A percentile compares a stretch with the other conserved stretches of the same genome.
Evolutionary conservation across 1,140 invertebrate species (phyloP).

Genomic region (Psilanteris sp.): DNA sequence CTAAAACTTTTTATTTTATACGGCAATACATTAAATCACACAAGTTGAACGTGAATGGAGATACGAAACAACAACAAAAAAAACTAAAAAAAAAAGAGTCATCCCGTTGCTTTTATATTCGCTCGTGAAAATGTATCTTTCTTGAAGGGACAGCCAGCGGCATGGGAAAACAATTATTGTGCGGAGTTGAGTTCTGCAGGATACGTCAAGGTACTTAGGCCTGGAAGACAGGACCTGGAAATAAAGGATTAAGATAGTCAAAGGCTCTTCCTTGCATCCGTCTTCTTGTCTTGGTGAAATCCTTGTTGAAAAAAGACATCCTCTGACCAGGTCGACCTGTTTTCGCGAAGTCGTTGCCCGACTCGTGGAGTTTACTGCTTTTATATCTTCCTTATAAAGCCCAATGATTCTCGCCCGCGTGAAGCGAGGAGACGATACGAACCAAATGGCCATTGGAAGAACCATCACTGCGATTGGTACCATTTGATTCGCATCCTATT

Average conservation of each 20-base stretch:
- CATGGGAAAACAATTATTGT: conserved; percentile 75
- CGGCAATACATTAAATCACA: too few species aligned
- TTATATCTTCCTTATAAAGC: background rate
- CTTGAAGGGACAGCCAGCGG: conserved; percentile 77
- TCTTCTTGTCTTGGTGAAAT: conserved; percentile 25
- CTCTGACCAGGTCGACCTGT: background rate
- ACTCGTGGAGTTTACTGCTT: conserved; percentile 3
- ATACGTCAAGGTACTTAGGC: conserved; percentile 77
- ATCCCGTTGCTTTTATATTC: conserved; percentile 38
- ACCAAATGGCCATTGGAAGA: conserved; percentile 17
- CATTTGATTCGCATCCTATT: conserved; percentile 15
- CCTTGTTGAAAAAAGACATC: conserved; percentile 6
- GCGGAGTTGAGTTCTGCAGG: conserved; percentile 78
- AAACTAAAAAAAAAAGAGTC: background rate
- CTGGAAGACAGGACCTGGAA: conserved; percentile 80
- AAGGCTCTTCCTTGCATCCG: conserved; percentile 41
- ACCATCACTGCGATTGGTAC: background rate
- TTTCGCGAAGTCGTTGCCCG: background rate
- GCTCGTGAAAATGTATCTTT: conserved; percentile 27
- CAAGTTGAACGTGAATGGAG: background rate
- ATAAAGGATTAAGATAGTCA: conserved; percentile 78
- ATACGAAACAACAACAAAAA: background rate
- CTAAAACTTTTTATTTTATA: too few species aligned
- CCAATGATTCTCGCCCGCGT: too few species aligned
- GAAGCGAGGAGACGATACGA: too few species aligned